A percentile compares a stretch with the other conserved stretches of the same genome.
These are phyloP conservation scores for rabbit (Oryctolagus cuniculus) DNA, from an alignment of 2,113 vertebrate species.

Conservation along the genomic window DNA sequence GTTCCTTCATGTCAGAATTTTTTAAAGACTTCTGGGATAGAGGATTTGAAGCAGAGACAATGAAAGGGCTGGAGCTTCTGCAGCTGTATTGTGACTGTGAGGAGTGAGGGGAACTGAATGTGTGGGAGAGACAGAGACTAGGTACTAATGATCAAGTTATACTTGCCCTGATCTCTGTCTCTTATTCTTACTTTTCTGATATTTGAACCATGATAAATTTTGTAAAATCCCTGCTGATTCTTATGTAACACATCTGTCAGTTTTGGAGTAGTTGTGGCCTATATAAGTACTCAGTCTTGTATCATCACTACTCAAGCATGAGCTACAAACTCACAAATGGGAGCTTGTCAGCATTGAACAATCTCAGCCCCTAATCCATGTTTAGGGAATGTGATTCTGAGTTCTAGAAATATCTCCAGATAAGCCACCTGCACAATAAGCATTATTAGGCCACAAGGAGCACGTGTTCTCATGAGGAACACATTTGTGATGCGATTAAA, in stretches of 20 bases:
- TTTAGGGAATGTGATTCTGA: background rate
- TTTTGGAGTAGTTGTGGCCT: background rate
- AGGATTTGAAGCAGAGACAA: constrained; percentile 4
- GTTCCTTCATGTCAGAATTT: constrained; percentile 13
- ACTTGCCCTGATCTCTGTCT: background rate
- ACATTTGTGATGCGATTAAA: background rate
- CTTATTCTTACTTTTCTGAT: background rate
- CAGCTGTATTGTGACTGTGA: background rate
- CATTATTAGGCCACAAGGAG: background rate
- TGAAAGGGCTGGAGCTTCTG: constrained; percentile 4
- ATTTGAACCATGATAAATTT: background rate
- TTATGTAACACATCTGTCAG: background rate
- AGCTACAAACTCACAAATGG: background rate
- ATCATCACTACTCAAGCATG: background rate
- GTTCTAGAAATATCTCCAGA: constrained; percentile 24
- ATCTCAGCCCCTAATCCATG: background rate
- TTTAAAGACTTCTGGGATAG: constrained; percentile 26
- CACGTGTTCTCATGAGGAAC: background rate
- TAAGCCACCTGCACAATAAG: background rate
- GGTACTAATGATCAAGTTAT: background rate
- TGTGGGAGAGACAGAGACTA: background rate
- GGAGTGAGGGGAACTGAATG: background rate
- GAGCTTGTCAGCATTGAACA: background rate
- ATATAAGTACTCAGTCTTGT: background rate
- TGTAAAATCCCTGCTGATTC: background rate